Base-by-base conservation (phyloP, 2,888 invertebrate genomes). In the Drosophila seclusa region DNA sequence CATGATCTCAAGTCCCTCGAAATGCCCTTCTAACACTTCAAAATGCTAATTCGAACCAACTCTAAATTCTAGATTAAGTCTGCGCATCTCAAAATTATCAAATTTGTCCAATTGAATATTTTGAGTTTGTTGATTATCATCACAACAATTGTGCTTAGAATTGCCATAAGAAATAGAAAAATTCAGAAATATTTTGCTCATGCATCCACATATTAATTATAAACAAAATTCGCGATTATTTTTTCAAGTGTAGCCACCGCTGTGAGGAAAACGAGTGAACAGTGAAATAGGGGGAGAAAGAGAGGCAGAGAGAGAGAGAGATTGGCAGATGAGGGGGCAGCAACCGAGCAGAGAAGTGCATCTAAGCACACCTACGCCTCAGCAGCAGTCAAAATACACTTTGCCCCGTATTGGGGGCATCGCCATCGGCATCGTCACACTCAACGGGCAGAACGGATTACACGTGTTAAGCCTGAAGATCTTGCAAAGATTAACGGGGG, bases 381-480 rank as follows among this genome's bases (percentile, higher is more conserved):
- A 4, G 50, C 10, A 61, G 29, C 21, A 60, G 55, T 53, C 53
- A 10, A 45, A 49, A 58, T 38, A 27, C 31, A 13, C 16, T 50
- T 18, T 21, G 18, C 18, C 31, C 18, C 58, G 16, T 27, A 31
- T 64, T 27, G 65, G 65, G 42, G 67, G 27, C 66, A 50, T 48
- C 59, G 58, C 58, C 55, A 55, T 55, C 38, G 58, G 62, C 53
- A 38, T 24, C 81, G 55, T 60, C 77, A 71, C 76, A 80, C 66
- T 71, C 60, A 60, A 40, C 53, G 76, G 66, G 65, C 66, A 52
- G 65, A 76, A 54, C 67, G 73, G 76, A 80, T 82, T 80, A 80
- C 73, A 82, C 78, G 73, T 82, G 79, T 76, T 80, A 72, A 69
- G 82, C 76, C 61, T 64, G 54, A 53, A 59, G 75, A 82, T 82